phyloP scores from a whole-genome alignment of 2,888 invertebrate species.

The Drosophila anomalata region DNA sequence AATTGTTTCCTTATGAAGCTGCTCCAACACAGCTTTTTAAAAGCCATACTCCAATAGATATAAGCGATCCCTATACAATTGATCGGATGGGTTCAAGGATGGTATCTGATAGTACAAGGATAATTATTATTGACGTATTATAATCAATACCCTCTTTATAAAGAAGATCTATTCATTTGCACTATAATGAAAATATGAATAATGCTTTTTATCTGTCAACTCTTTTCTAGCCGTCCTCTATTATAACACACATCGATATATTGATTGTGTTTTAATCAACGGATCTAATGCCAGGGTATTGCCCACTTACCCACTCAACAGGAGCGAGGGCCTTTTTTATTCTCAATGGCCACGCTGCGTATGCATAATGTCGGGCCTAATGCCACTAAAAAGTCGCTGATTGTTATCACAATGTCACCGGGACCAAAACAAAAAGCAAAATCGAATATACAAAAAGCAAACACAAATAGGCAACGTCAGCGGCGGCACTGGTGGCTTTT shows the following conservation, averaged over 20 bases:
- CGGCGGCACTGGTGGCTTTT: constrained; percentile 59
- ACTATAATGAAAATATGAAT: background rate
- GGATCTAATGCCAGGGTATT: constrained; percentile 14
- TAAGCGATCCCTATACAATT: background rate
- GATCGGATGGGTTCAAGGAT: background rate
- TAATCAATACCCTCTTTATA: background rate
- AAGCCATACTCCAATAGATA: constrained; percentile 20
- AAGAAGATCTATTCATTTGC: background rate
- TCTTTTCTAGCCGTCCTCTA: constrained; percentile 1
- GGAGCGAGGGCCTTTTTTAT: constrained; percentile 33
- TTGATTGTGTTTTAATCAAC: constrained; percentile 30
- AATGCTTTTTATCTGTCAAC: constrained; percentile 6
- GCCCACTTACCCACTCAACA: constrained; percentile 14
- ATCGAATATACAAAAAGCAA: constrained; percentile 48
- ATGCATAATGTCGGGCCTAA: constrained; percentile 59
- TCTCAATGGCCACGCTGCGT: constrained; percentile 50
- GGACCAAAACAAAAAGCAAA: constrained; percentile 34
- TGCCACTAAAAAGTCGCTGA: constrained; percentile 58
- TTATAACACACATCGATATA: constrained; percentile 27
- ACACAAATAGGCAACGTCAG: constrained; percentile 60
- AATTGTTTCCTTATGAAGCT: constrained; percentile 67
- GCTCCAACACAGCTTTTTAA: background rate
- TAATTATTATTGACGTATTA: background rate
- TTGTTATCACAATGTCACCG: constrained; percentile 62
- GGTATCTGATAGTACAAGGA: background rate